Evolutionary conservation across 2,888 invertebrate genomes (phyloP), one percentile per base, ranked within the genome.

Genomic region (Nymphalis c-album): DNA sequence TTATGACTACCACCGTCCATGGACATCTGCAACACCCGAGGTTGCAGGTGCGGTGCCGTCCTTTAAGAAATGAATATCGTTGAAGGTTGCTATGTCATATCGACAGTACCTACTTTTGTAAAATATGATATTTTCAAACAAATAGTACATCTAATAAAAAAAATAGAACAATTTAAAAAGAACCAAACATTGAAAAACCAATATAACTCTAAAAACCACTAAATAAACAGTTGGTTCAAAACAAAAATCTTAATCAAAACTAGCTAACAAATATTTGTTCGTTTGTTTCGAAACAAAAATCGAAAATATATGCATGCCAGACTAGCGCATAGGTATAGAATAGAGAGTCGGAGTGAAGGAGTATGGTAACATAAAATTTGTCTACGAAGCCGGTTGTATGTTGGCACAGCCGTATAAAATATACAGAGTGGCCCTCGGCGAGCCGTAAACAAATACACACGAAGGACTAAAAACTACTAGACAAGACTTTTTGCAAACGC

Each of bases 371-470:
- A 82, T 83, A 80, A 82, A 86, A 82, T 82, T 72, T 73, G 90
- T 89, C 90, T 77, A 70, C 78, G 90, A 89, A 88, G 75, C 83
- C 86, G 85, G 86, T 87, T 86, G 86, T 74, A 71, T 87, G 85
- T 87, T 88, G 87, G 80, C 78, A 80, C 82, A 85, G 83, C 81
- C 81, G 80, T 85, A 85, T 86, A 85, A 86, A 86, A 86, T 86
- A 88, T 84, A 88, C 86, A 83, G 79, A 78, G 79, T 75, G 78
- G 77, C 80, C 78, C 85, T 84, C 74, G 75, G 74, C 80, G 79
- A 81, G 78, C 80, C 76, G 78, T 80, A 83, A 87, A 87, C 85
- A 89, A 85, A 87, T 83, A 83, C 76, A 57, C 71, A 73, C 77
- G 71, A 76, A 53, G 53, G 20, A 50, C 47, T 50, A 48, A 50